Percentiles rank a stretch among this genome's conserved stretches.
Conservation (phyloP, 2,113 vertebrate genomes). For the Plecturocebus donacophilus region DNA sequence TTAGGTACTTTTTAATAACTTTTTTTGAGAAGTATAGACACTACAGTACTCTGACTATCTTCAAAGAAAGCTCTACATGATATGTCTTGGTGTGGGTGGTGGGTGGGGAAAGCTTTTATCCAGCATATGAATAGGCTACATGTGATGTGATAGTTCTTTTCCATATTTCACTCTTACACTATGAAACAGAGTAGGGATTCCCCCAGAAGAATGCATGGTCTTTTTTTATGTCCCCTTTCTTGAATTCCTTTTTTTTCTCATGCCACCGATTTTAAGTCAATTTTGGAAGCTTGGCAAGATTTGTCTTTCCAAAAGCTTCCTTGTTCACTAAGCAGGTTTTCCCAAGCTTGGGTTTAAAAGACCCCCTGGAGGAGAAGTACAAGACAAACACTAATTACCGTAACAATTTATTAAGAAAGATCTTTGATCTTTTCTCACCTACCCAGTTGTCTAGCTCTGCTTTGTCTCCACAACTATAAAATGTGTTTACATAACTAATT, state of each 20-base stretch:
- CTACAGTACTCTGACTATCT: background rate
- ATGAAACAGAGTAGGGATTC: background rate
- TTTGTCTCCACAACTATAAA: conserved; percentile 78
- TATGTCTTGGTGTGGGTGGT: background rate
- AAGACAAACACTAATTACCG: conserved; percentile 82
- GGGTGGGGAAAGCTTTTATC: background rate
- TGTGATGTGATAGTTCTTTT: conserved; percentile 1
- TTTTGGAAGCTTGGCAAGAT: conserved; percentile 56
- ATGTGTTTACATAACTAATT: conserved; percentile 85
- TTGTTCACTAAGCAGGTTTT: conserved; percentile 69
- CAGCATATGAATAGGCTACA: background rate
- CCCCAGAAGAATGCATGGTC: background rate
- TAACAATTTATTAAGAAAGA: conserved; percentile 81
- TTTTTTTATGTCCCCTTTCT: background rate
- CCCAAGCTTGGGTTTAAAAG: conserved; percentile 80
- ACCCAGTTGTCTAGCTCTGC: conserved; percentile 78
- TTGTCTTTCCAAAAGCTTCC: conserved; percentile 69
- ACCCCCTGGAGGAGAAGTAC: conserved; percentile 75
- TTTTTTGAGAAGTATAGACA: background rate
- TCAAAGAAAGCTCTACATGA: background rate
- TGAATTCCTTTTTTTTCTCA: conserved; percentile 41
- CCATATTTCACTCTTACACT: background rate
- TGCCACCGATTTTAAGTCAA: conserved; percentile 47
- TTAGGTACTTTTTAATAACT: background rate
- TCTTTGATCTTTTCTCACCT: conserved; percentile 86